Evolutionary conservation across 2,888 invertebrate genomes (phyloP), one percentile per base, ranked within the genome.

Genomic region (Sarcophaga caerulescens): DNA sequence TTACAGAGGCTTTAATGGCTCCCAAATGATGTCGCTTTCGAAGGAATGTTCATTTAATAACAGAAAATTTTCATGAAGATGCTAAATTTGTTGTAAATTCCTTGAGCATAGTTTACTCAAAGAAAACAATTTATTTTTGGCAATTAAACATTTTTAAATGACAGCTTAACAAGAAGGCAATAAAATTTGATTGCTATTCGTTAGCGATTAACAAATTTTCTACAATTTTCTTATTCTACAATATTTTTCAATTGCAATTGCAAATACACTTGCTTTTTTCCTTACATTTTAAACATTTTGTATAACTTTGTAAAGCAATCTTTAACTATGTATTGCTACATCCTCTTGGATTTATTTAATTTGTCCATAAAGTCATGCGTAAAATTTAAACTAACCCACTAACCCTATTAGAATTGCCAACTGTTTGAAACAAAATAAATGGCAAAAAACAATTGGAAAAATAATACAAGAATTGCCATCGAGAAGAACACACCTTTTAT

Each of bases 331-430:
- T n/a, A n/a, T 52, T 75, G 23, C 47, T 44, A 75, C 70, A 80
- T 80, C 75, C 70, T 80, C 79, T 80, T 69, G 17, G 52, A 3
- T 17, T 62, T 83, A 65, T 57, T 23, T 82, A 86, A 86, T 84
- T 86, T 86, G 75, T 78, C 63, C 81, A 84, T 86, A 84, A 65
- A 86, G 84, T 84, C 86, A 86, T 84, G 86, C 86, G 86, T 86
- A 75, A 81, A 86, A 78, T 81, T 84, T 75, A 70, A 84, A 86
- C 74, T 86, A 81, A 84, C 84, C 84, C 84, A 86, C 84, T 86
- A 84, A 84, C 84, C 86, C 71, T 66, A 84, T 81, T 86, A 71
- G n/a, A 23, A 66, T 52, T 52, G 52, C 52, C 52, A 52, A 17
- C 14, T 52, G 52, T 52, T 14, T 52, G 35, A 23, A 45, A 60